Base-by-base conservation (phyloP, 2,888 invertebrate species). In the Drosophila affinis region DNA sequence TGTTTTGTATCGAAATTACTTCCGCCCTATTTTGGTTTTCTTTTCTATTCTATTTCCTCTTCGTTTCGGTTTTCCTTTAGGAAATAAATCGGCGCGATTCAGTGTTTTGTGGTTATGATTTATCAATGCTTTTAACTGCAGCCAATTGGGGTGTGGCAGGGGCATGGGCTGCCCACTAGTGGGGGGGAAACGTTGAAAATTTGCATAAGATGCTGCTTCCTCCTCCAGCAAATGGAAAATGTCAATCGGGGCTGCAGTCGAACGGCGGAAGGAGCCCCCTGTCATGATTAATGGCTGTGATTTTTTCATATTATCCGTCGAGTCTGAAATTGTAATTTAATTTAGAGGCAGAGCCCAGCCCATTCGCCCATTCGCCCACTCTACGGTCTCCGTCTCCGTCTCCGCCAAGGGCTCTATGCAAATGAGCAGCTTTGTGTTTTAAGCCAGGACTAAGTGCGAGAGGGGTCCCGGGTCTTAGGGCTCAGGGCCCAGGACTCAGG, bases 101-200 rank as follows among this genome's bases (percentile, higher is more conserved):
- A 2, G 64, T 59, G 65, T 78, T 55, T 72, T 72, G 75, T 75
- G 75, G 78, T 79, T 89, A 88, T 87, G 89, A 87, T 89, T 87
- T 89, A 87, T 89, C 86, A 89, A 81, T 88, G 86, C 89, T 89
- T 89, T 86, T 89, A 83, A 76, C 62, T 84, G 86, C 85, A 89
- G 89, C 76, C 81, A 74, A 85, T 80, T 51, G 10, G 12, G 29
- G n/a, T 17, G 44, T 9, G 5, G 27, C 10, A 24, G 12, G 32
- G 34, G 9, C 9, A 0, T 17, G 3, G 27, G 7, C n/a, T n/a
- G n/a, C n/a, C n/a, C n/a, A n/a, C n/a, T 1, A 24, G 24, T 39
- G 34, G 58, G 61, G 32, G 55, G 34, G 21, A 18, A 18, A 18
- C 18, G 29, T 54, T 9, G 29, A 7, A 72, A 62, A 79, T 79